Evolutionary conservation across 2,888 invertebrate genomes (phyloP).

Genomic region (Polydrusus pterygomalis): DNA sequence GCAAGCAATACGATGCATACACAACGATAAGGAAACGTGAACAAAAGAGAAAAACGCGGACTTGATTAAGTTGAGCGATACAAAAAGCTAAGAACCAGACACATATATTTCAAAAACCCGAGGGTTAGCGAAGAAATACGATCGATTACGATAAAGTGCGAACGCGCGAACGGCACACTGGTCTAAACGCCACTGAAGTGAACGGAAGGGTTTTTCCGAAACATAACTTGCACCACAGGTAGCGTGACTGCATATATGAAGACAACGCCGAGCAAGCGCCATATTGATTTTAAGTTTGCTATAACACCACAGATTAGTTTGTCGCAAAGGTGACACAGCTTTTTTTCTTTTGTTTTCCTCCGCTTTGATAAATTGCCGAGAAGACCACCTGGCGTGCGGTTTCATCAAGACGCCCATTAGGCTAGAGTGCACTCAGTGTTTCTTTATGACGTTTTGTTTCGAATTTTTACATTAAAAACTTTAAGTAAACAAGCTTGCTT

Average conservation of each 20-base stretch:
- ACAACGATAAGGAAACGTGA: constrained; percentile 29
- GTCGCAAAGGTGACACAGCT: constrained; percentile 52
- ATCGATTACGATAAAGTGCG: constrained; percentile 67
- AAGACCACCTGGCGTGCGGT: constrained; percentile 46
- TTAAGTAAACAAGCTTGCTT: constrained; percentile 8
- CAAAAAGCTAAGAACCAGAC: constrained; percentile 63
- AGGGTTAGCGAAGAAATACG: constrained; percentile 66
- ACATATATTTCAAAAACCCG: constrained; percentile 64
- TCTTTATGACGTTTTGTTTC: constrained; percentile 32
- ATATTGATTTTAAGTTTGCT: constrained; percentile 71
- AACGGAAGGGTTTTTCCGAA: constrained; percentile 65
- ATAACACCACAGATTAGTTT: constrained; percentile 57
- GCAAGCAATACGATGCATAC: constrained; percentile 13
- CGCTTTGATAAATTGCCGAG: constrained; percentile 49
- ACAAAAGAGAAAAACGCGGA: constrained; percentile 32
- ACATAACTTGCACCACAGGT: constrained; percentile 67
- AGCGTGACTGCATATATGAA: constrained; percentile 67
- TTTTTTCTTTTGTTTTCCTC: constrained; percentile 47
- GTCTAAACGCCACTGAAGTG: constrained; percentile 70
- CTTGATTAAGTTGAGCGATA: constrained; percentile 51
- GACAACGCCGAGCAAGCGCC: constrained; percentile 70
- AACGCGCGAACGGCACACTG: constrained; percentile 68
- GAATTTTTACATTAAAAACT: constrained; percentile 18
- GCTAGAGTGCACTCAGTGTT: constrained; percentile 34
- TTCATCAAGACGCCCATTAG: constrained; percentile 47